Conservation (phyloP, 2,113 vertebrate genomes). For the Megatriorchis doriae region DNA sequence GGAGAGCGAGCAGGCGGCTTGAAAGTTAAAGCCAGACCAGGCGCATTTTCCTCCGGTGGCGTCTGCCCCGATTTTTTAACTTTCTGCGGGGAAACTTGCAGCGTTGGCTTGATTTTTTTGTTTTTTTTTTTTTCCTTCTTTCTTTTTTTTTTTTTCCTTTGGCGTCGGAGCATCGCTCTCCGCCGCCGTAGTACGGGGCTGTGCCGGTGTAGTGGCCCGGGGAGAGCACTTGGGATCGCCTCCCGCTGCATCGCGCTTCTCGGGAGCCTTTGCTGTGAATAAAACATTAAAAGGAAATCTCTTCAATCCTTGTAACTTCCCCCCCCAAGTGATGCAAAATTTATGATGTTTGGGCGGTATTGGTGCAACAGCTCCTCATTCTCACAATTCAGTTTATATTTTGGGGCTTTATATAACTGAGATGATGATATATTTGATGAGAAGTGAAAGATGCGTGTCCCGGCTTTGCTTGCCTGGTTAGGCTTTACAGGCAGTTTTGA, state of each 20-base stretch:
- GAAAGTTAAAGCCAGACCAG: neutral
- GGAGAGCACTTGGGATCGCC: neutral
- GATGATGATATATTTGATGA: neutral
- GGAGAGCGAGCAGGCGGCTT: neutral
- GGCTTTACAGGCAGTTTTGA: neutral
- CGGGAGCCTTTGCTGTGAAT: neutral
- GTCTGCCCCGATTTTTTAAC: neutral
- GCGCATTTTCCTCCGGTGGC: neutral
- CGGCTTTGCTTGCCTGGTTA: neutral
- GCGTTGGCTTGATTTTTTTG: neutral
- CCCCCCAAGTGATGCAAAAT: neutral
- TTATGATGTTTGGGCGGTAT: slow-evolving; percentile 38
- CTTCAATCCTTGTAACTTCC: neutral
- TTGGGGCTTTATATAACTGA: slow-evolving; percentile 35
- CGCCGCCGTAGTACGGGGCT: neutral
- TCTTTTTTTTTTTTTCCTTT: neutral
- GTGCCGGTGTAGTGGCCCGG: neutral
- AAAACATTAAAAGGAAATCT: slow-evolving; percentile 23
- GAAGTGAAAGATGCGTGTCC: neutral
- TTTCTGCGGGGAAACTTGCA: neutral
- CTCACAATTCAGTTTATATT: slow-evolving; percentile 10
- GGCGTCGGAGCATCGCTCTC: neutral
- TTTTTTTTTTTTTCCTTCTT: neutral
- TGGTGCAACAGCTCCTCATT: slow-evolving; percentile 26
- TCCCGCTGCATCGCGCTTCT: neutral